Conservation (phyloP, 2,888 invertebrate genomes). For the Pammene aurita region DNA sequence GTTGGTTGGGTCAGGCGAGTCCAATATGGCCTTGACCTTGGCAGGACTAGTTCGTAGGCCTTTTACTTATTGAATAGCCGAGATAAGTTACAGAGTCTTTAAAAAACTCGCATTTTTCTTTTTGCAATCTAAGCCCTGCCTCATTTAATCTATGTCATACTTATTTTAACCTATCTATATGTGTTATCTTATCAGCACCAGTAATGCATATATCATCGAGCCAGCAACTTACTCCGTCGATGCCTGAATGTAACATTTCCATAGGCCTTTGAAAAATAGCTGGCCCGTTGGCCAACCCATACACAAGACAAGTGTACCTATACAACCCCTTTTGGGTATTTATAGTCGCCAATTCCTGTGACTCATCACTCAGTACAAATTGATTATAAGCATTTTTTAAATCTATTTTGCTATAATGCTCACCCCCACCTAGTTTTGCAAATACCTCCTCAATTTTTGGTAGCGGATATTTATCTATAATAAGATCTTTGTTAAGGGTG, state of each 20-base stretch:
- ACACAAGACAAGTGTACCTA: slow-evolving; percentile 3
- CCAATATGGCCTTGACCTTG: slow-evolving; percentile 33
- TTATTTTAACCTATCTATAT: not conserved
- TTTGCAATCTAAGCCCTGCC: slow-evolving; percentile 39
- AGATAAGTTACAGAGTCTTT: slow-evolving; percentile 45
- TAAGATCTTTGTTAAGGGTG: not conserved
- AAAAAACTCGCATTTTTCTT: slow-evolving; percentile 11
- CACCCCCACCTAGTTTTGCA: no score
- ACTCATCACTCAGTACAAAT: no score
- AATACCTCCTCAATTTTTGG: slow-evolving; percentile 2
- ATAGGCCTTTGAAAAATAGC: slow-evolving; percentile 7
- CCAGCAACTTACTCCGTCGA: slow-evolving; percentile 38
- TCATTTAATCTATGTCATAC: slow-evolving; percentile 36
- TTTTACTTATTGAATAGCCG: slow-evolving; percentile 42
- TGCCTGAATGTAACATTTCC: not conserved
- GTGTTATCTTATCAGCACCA: not conserved
- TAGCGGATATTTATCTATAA: slow-evolving; percentile 8
- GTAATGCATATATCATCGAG: slow-evolving; percentile 42
- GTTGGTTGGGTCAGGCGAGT: slow-evolving; percentile 16
- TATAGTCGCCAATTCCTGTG: no score
- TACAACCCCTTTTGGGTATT: no score
- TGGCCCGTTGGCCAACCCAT: not conserved
- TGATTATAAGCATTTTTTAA: no score
- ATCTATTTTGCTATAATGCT: no score
- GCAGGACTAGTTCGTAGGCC: slow-evolving; percentile 21